These are phyloP conservation scores for Onychomys leucogaster DNA, from an alignment of 2,797 vertebrate species.

Conservation along the genomic window DNA sequence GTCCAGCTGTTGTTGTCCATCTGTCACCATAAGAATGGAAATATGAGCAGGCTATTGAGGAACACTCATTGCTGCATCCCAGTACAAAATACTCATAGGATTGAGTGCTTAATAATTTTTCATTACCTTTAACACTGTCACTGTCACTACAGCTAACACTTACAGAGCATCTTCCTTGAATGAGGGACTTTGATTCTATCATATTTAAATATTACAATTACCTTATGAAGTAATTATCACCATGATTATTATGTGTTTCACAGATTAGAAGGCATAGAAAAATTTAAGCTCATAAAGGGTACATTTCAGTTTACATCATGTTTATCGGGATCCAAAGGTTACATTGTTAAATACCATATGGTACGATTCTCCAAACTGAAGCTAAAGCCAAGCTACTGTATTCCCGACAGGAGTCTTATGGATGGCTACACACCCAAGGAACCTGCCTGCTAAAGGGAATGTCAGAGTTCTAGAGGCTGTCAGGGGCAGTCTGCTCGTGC, in stretches of 20 bases:
- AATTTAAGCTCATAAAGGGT: not conserved
- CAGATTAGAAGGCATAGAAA: slow-evolving; percentile 3
- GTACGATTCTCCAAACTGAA: not conserved
- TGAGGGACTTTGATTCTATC: not conserved
- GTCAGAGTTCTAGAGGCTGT: not conserved
- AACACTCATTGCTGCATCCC: not conserved
- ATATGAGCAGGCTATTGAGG: not conserved
- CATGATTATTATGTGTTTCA: slow-evolving; percentile 13
- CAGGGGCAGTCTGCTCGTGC: not conserved
- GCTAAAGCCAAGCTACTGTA: slow-evolving; percentile 2
- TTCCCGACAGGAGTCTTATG: not conserved
- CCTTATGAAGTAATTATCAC: not conserved
- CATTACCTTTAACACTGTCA: not conserved
- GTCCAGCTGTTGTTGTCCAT: slow-evolving; percentile 70
- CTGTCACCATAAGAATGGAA: slow-evolving; percentile 26
- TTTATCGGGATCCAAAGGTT: not conserved
- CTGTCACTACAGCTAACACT: slow-evolving; percentile 1
- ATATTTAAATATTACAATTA: slow-evolving; percentile 29
- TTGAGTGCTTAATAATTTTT: not conserved
- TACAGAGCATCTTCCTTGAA: not conserved
- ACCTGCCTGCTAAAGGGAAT: not conserved
- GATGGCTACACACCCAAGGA: not conserved
- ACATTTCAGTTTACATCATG: slow-evolving; percentile 24
- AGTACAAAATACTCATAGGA: not conserved
- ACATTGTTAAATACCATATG: not conserved